phyloP scores from a whole-genome alignment of 1,140 invertebrate genomes.

The Diprion similis region DNA sequence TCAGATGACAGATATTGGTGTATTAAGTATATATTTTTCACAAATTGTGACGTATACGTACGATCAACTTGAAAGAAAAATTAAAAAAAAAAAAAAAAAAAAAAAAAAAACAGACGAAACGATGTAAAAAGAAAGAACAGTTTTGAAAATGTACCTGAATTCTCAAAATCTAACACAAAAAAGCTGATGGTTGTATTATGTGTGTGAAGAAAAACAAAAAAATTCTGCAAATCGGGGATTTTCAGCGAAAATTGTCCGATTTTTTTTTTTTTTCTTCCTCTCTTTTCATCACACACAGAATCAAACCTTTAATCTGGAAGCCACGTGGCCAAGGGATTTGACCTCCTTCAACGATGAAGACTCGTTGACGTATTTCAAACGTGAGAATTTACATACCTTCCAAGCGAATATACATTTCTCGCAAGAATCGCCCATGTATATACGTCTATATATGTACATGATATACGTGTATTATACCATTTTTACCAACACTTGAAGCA shows the following conservation, averaged over 20 bases:
- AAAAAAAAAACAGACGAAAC: neutral
- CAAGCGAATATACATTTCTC: too few relatives aligned
- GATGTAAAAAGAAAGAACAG: neutral
- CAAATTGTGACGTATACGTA: too few relatives aligned
- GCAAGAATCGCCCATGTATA: too few relatives aligned
- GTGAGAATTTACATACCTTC: too few relatives aligned
- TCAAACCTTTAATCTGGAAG: neutral
- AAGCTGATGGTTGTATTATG: neutral
- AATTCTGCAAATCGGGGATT: neutral
- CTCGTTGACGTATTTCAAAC: too few relatives aligned
- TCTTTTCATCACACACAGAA: neutral
- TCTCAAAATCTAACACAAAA: neutral
- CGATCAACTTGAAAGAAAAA: neutral
- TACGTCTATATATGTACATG: too few relatives aligned
- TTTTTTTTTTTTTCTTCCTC: too few relatives aligned
- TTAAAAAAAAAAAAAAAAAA: neutral
- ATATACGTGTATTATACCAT: too few relatives aligned
- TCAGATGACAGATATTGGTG: constrained; percentile 1
- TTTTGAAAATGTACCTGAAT: too few relatives aligned
- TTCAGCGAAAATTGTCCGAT: too few relatives aligned
- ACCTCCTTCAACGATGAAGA: too few relatives aligned
- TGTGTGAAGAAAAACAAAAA: neutral
- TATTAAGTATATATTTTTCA: neutral
- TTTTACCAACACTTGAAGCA: neutral
- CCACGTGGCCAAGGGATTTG: neutral